Evolutionary conservation across 2,113 vertebrate genomes (phyloP).

Genomic region (Oncorhynchus masou): DNA sequence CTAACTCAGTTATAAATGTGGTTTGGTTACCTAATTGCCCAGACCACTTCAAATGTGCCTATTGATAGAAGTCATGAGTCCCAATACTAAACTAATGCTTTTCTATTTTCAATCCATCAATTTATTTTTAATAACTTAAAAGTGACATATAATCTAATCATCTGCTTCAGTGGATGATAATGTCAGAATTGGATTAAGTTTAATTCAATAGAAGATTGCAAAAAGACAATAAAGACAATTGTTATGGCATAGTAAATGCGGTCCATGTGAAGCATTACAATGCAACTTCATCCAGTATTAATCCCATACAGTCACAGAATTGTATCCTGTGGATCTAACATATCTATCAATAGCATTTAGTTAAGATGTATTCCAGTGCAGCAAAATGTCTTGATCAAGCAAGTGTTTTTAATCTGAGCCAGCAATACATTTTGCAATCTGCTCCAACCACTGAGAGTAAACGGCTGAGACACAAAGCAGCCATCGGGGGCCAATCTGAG

Average conservation of each 20-base stretch:
- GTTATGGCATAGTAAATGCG: not conserved
- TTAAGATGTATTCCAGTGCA: no score
- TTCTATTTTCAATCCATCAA: not conserved
- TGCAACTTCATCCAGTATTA: not conserved
- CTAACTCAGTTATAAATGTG: not conserved
- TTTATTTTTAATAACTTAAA: not conserved
- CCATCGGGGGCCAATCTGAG: not conserved
- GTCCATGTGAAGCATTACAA: not conserved
- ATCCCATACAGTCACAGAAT: no score
- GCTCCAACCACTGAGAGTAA: not conserved
- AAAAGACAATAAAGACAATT: not conserved
- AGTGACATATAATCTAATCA: not conserved
- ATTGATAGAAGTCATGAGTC: not conserved
- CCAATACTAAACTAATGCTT: not conserved
- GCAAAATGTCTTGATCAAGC: not conserved
- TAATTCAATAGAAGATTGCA: not conserved
- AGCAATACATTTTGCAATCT: not conserved
- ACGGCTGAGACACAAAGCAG: not conserved
- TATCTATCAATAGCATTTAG: no score
- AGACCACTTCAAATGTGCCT: not conserved
- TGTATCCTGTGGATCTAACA: no score
- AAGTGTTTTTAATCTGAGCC: not conserved
- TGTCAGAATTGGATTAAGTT: conserved; percentile 2
- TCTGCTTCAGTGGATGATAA: not conserved
- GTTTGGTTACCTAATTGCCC: not conserved